Percentiles rank a stretch among this genome's conserved stretches.
These are phyloP conservation scores for Sycophaga agraensis DNA, from an alignment of 1,140 invertebrate species.

Conservation along the genomic window DNA sequence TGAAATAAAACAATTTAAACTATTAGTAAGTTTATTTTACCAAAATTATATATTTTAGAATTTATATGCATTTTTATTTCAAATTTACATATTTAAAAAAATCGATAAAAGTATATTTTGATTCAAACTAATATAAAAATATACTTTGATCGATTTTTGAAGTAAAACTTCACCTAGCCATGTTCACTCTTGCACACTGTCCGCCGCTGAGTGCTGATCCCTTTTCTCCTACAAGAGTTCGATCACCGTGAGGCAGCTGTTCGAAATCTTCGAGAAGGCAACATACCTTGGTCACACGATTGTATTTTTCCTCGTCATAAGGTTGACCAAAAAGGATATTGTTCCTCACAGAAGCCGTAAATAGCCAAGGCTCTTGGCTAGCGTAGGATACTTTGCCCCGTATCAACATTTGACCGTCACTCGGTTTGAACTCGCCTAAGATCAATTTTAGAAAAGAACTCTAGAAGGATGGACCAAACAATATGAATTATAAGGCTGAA, in stretches of 20 bases:
- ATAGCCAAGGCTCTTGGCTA: slow-evolving; percentile 74
- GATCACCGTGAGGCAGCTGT: slow-evolving; percentile 74
- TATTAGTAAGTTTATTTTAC: too few relatives aligned
- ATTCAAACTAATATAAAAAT: not conserved
- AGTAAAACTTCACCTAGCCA: slow-evolving; percentile 60
- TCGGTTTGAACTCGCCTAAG: slow-evolving; percentile 69
- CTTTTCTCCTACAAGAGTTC: slow-evolving; percentile 83
- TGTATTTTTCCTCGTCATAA: slow-evolving; percentile 68
- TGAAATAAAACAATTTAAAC: slow-evolving; percentile 30
- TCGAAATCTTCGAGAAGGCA: slow-evolving; percentile 79
- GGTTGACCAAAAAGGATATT: slow-evolving; percentile 57
- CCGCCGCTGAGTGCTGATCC: slow-evolving; percentile 86
- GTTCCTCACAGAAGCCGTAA: slow-evolving; percentile 37
- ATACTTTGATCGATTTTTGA: not conserved
- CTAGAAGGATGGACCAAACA: slow-evolving; percentile 49
- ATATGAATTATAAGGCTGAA: too few relatives aligned
- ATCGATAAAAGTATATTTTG: too few relatives aligned
- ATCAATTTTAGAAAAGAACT: slow-evolving; percentile 75
- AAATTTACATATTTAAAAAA: not conserved
- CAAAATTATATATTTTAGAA: not conserved
- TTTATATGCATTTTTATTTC: not conserved
- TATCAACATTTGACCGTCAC: slow-evolving; percentile 64
- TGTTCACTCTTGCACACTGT: slow-evolving; percentile 85
- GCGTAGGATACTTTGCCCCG: slow-evolving; percentile 69
- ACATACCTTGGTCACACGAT: slow-evolving; percentile 72